These are phyloP conservation scores for Paracentrotus lividus DNA, from an alignment of 53 echinoderm and acorn worm genomes.

Conservation along the genomic window DNA sequence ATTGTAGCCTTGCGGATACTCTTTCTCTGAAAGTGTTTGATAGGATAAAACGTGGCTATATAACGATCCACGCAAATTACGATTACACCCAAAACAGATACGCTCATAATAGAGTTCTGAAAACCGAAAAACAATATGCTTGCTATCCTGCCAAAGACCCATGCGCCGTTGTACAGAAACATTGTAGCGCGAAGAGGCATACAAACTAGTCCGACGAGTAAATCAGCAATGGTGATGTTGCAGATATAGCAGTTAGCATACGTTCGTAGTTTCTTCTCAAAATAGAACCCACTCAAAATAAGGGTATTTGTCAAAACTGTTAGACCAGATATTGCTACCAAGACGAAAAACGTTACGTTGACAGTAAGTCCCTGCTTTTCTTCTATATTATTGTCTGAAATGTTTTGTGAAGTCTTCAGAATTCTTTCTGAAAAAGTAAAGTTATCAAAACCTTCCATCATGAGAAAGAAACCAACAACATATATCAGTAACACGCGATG, in stretches of 20 bases:
- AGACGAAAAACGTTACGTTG: background rate
- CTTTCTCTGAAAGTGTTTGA: background rate
- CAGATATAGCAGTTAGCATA: background rate
- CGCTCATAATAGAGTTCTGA: background rate
- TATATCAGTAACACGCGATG: too few species aligned
- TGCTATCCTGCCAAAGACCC: background rate
- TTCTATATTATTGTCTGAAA: background rate
- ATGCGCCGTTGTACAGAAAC: background rate
- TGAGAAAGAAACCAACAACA: too few species aligned
- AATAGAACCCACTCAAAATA: background rate
- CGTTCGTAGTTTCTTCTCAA: background rate
- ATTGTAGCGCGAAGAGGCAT: slow-evolving; percentile 16
- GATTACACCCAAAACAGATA: background rate
- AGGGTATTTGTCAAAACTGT: background rate
- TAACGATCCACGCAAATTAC: slow-evolving; percentile 9
- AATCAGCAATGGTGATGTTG: slow-evolving; percentile 3
- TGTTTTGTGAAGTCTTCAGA: background rate
- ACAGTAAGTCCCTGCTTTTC: background rate
- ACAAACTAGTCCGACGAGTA: background rate
- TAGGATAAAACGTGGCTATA: slow-evolving; percentile 25
- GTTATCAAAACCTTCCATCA: too few species aligned
- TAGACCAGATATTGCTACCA: background rate
- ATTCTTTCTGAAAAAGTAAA: too few species aligned
- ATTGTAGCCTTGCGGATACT: background rate
- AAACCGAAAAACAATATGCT: background rate